Percentiles rank a stretch among this genome's conserved stretches.
These are phyloP conservation scores for Melanchra persicariae DNA, from an alignment of 2,888 invertebrate genomes.

Conservation along the genomic window DNA sequence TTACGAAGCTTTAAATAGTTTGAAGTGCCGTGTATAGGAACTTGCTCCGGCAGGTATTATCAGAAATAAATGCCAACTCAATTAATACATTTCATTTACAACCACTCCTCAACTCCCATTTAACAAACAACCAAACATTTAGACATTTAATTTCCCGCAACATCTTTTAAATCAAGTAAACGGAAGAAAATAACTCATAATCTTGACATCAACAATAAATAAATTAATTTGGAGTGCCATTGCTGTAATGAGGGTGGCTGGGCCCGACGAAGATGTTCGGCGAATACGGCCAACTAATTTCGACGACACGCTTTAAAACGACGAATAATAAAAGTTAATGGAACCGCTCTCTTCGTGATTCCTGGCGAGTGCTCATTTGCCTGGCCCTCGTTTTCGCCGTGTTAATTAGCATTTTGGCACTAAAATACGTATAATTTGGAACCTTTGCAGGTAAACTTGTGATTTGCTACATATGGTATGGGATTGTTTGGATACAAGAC, in stretches of 20 bases:
- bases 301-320: constrained; percentile 88
- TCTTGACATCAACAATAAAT: constrained; percentile 71
- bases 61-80: no score
- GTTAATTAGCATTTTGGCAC: constrained; percentile 90
- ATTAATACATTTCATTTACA: background rate
- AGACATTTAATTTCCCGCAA: constrained; percentile 35
- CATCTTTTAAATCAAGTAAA: constrained; percentile 48
- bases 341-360: constrained; percentile 86
- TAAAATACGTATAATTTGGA: constrained; percentile 86
- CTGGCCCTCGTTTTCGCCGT: constrained; percentile 82
- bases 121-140: constrained; percentile 19
- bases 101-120: constrained; percentile 4
- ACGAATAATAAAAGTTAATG: constrained; percentile 90
- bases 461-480: constrained; percentile 54
- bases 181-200: constrained; percentile 60
- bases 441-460: constrained; percentile 67
- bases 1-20: constrained; percentile 52
- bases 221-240: constrained; percentile 80
- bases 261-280: constrained; percentile 80
- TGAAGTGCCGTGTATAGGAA: constrained; percentile 17
- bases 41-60: constrained; percentile 15
- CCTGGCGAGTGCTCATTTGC: constrained; percentile 88
- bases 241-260: constrained; percentile 79
- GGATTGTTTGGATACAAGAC: constrained; percentile 17
- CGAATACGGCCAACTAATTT: constrained; percentile 89